Evolutionary conservation across 1,140 invertebrate species (phyloP).

Genomic region (Ephestia elutella): DNA sequence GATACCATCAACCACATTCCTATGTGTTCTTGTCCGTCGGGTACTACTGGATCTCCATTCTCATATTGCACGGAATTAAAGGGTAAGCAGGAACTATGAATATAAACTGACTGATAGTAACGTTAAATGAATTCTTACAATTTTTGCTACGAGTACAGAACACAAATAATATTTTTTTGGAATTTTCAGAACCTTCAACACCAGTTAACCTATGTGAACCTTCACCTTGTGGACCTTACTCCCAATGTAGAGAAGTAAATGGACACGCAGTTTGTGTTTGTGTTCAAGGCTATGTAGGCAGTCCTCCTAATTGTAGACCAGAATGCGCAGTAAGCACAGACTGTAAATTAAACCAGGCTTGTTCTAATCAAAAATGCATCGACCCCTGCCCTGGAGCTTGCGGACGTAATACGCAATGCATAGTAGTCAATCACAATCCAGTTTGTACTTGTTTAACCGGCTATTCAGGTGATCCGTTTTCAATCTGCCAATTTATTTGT

Average conservation of each 20-base stretch:
- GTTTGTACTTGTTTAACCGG: constrained; percentile 78
- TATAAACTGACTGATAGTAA: no score
- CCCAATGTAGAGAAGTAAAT: constrained; percentile 79
- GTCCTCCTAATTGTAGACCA: constrained; percentile 82
- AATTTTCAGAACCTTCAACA: constrained; percentile 42
- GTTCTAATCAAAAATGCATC: constrained; percentile 80
- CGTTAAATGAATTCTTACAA: no score
- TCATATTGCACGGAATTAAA: constrained; percentile 72
- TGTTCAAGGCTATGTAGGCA: constrained; percentile 80
- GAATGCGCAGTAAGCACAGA: constrained; percentile 82
- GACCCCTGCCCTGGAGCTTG: constrained; percentile 85
- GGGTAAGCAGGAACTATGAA: constrained; percentile 47
- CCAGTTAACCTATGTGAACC: constrained; percentile 73
- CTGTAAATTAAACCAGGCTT: constrained; percentile 79
- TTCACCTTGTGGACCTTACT: constrained; percentile 81
- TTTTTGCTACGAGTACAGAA: not conserved
- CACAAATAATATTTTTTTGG: constrained; percentile 27
- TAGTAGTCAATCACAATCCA: constrained; percentile 79
- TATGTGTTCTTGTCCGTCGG: constrained; percentile 79
- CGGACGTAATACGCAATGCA: constrained; percentile 78
- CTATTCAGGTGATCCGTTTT: constrained; percentile 79
- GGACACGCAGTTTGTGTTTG: constrained; percentile 82
- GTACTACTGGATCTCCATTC: constrained; percentile 85
- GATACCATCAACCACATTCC: constrained; percentile 87
- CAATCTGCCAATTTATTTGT: constrained; percentile 74